Evolutionary conservation across 2,888 invertebrate species (phyloP).

Genomic region (Leuctra nigra): DNA sequence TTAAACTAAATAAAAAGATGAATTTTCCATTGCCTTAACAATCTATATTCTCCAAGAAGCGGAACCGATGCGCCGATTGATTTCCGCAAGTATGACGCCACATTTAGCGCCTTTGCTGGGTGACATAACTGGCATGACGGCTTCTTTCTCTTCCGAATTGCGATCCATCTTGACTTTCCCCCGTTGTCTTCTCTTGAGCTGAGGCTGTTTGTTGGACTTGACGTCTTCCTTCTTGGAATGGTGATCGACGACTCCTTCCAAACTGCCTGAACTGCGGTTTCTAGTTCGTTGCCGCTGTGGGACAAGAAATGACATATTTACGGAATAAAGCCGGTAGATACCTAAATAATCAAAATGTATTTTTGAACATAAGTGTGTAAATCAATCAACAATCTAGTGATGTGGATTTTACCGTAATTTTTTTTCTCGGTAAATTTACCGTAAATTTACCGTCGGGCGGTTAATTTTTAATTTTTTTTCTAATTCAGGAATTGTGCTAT

Average conservation of each 20-base stretch:
- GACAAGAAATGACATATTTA: no score
- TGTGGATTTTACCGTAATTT: no score
- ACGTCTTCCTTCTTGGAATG: constrained; percentile 19
- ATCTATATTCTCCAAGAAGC: constrained; percentile 56
- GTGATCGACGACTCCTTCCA: constrained; percentile 8
- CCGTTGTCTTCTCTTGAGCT: constrained; percentile 32
- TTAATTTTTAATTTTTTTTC: no score
- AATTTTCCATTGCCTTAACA: no score
- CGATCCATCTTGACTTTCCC: constrained; percentile 30
- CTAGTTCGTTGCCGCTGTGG: constrained; percentile 1
- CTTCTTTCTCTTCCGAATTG: constrained; percentile 32
- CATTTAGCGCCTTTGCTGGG: constrained; percentile 65
- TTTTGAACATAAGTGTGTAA: no score
- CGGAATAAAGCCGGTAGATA: no score
- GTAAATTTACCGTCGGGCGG: no score
- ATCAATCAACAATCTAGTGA: no score
- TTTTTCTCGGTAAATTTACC: no score
- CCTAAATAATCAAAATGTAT: no score
- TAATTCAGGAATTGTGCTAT: no score
- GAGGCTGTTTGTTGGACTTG: constrained; percentile 17
- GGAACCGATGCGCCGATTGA: constrained; percentile 68
- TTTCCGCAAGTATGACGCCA: constrained; percentile 65
- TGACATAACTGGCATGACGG: constrained; percentile 41
- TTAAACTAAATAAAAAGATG: no score
- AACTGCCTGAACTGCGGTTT: constrained; percentile 9